These are phyloP conservation scores for Anastrepha ludens DNA, from an alignment of 1,140 invertebrate genomes.

Conservation along the genomic window DNA sequence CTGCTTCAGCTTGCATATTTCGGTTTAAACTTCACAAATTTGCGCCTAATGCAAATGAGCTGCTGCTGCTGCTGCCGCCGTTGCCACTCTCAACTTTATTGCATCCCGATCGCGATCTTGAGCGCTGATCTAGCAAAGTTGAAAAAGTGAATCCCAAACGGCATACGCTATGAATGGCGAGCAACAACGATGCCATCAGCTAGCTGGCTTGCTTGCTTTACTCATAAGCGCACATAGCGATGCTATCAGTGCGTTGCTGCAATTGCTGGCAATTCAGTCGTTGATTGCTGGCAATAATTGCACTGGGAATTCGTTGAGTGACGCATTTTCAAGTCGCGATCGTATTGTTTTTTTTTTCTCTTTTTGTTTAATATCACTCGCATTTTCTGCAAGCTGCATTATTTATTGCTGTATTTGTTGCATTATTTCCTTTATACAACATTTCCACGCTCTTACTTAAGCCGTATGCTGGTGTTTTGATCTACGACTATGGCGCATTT, in stretches of 20 bases:
- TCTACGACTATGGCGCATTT: conserved; percentile 50
- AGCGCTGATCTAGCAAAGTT: background rate
- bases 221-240: conserved; percentile 4
- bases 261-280: conserved; percentile 49
- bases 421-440: conserved; percentile 42
- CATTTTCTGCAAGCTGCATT: conserved; percentile 34
- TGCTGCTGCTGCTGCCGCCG: background rate
- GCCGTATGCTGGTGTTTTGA: conserved; percentile 37
- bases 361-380: background rate
- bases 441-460: conserved; percentile 42
- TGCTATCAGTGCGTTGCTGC: conserved; percentile 38
- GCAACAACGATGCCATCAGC: background rate
- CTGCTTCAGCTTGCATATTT: background rate
- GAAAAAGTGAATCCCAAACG: conserved; percentile 20
- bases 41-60: conserved; percentile 45
- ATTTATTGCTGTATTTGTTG: conserved; percentile 48
- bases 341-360: background rate
- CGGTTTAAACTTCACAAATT: conserved; percentile 38
- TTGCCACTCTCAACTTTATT: background rate
- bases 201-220: background rate
- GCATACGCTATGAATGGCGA: background rate
- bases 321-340: conserved; percentile 33
- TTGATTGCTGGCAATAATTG: conserved; percentile 48
- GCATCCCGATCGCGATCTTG: conserved; percentile 6
- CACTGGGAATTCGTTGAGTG: conserved; percentile 49